These are phyloP conservation scores for Piezodorus guildinii DNA, from an alignment of 1,140 invertebrate genomes.

Conservation along the genomic window DNA sequence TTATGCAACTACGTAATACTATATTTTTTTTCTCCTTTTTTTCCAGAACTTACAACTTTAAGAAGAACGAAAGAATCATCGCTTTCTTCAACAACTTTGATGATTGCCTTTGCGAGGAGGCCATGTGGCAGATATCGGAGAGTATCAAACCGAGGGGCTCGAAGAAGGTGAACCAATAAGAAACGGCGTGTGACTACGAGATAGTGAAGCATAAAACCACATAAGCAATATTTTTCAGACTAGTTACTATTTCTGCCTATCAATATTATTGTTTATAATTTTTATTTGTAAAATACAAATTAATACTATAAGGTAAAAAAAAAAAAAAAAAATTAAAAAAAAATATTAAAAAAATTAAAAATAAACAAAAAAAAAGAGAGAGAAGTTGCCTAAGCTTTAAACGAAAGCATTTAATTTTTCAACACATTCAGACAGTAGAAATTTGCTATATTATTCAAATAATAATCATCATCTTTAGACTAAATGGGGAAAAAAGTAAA, in stretches of 20 bases:
- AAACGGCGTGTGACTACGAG: not conserved
- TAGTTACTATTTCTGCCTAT: conserved; percentile 11
- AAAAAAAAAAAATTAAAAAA: not conserved
- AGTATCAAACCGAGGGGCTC: conserved; percentile 79
- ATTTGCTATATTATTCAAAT: not conserved
- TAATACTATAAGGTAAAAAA: too few relatives aligned
- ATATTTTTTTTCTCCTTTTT: too few relatives aligned
- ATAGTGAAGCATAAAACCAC: not conserved
- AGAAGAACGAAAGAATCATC: conserved; percentile 85
- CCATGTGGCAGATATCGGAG: conserved; percentile 96
- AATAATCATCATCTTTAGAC: too few relatives aligned
- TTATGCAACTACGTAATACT: too few relatives aligned
- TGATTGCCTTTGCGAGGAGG: conserved; percentile 86
- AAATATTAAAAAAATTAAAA: not conserved
- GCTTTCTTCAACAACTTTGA: conserved; percentile 95
- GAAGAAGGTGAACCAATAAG: conserved; percentile 23
- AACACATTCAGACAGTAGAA: conserved; percentile 12
- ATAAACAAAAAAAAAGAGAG: not conserved
- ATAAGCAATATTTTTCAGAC: conserved; percentile 12
- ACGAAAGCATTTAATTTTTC: conserved; percentile 13
- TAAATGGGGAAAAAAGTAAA: too few relatives aligned
- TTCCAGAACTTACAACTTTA: conserved; percentile 68
- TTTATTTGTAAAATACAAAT: conserved; percentile 1
- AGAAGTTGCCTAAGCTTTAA: conserved; percentile 2
- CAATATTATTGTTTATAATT: conserved; percentile 11